Evolutionary conservation across 2,113 vertebrate species (phyloP).

Genomic region (Dolichallabes microphthalmus): DNA sequence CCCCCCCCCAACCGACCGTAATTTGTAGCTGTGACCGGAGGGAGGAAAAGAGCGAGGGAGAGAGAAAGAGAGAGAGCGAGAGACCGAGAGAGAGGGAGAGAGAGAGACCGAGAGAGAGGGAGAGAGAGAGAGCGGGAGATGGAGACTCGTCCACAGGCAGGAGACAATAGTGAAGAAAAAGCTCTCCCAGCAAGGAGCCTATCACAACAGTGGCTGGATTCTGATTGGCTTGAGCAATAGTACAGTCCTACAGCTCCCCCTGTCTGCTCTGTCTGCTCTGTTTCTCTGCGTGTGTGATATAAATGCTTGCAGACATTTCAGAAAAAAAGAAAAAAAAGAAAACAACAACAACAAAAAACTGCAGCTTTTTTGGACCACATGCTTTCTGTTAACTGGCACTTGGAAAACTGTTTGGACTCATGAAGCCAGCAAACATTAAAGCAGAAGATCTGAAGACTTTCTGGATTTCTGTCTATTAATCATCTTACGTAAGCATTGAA

Average conservation of each 20-base stretch:
- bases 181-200: conserved; percentile 70
- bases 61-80: conserved; percentile 48
- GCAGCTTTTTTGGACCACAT: conserved; percentile 46
- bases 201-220: conserved; percentile 65
- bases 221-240: conserved; percentile 59
- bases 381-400: conserved; percentile 38
- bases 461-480: not conserved
- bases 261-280: conserved; percentile 43
- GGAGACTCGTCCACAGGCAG: conserved; percentile 64
- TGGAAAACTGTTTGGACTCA: conserved; percentile 34
- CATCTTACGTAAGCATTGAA: not conserved
- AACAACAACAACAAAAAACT: conserved; percentile 28
- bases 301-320: conserved; percentile 48
- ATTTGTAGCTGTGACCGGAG: conserved; percentile 64
- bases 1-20: conserved; percentile 43
- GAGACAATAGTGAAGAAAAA: conserved; percentile 66
- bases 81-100: conserved; percentile 34
- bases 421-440: not conserved
- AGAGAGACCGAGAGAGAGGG: conserved; percentile 40
- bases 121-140: conserved; percentile 43
- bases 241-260: conserved; percentile 66
- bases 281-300: conserved; percentile 26
- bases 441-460: not conserved
- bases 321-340: not conserved
- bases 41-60: conserved; percentile 17